These are phyloP conservation scores for Xylophagus ater DNA, from an alignment of 2,888 invertebrate genomes.

Conservation along the genomic window DNA sequence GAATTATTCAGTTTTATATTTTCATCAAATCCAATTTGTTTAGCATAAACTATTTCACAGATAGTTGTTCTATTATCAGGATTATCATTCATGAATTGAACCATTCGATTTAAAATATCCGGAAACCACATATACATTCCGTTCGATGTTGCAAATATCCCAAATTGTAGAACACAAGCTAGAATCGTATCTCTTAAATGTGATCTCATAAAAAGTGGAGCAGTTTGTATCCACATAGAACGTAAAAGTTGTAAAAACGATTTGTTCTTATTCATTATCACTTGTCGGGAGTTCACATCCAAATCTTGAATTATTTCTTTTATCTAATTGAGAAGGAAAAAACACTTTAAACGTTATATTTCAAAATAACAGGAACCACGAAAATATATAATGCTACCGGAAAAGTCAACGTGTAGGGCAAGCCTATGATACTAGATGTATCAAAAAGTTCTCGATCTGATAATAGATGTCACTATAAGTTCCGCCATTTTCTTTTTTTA, in stretches of 20 bases:
- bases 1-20: not conserved
- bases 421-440: too few species aligned
- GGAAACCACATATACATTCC: slow-evolving; percentile 36
- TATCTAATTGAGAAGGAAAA: slow-evolving; percentile 16
- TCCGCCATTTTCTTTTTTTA: too few species aligned
- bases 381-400: too few species aligned
- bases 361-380: too few species aligned
- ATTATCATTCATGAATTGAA: slow-evolving; percentile 25
- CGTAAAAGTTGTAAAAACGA: slow-evolving; percentile 21
- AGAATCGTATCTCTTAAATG: slow-evolving; percentile 27
- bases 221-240: slow-evolving; percentile 33
- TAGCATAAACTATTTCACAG: slow-evolving; percentile 27
- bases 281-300: slow-evolving; percentile 14
- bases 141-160: slow-evolving; percentile 29
- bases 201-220: slow-evolving; percentile 29
- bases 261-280: slow-evolving; percentile 10
- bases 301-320: slow-evolving; percentile 21
- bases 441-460: too few species aligned
- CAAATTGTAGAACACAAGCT: slow-evolving; percentile 31
- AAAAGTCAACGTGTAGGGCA: too few species aligned
- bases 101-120: slow-evolving; percentile 30
- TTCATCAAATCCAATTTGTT: slow-evolving; percentile 13
- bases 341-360: too few species aligned
- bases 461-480: too few species aligned
- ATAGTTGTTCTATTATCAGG: slow-evolving; percentile 25